Evolutionary conservation across 1,140 invertebrate species (phyloP).

Genomic region (Leptopilina clavipes): DNA sequence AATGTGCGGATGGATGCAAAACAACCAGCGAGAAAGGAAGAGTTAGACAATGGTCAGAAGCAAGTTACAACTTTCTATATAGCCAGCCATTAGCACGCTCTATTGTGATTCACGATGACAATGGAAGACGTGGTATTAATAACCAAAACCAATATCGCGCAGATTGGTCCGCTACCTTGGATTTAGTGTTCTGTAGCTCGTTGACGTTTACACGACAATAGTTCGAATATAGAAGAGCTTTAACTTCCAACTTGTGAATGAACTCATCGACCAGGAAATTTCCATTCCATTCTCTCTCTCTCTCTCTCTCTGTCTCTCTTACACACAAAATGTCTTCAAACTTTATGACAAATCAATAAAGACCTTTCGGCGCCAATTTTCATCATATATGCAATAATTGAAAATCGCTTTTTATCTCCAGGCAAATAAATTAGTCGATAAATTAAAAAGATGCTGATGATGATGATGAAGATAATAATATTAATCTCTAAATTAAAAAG

Average conservation of each 20-base stretch:
- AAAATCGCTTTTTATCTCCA: too few relatives aligned
- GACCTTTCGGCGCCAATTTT: too few relatives aligned
- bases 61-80: conserved; percentile 38
- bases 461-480: too few relatives aligned
- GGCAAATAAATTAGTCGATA: too few relatives aligned
- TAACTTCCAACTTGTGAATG: conserved; percentile 15
- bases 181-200: conserved; percentile 47
- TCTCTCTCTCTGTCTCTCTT: too few relatives aligned
- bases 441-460: too few relatives aligned
- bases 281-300: neutral
- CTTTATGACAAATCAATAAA: conserved; percentile 4
- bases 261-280: conserved; percentile 7
- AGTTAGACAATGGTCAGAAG: conserved; percentile 36
- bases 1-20: neutral
- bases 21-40: conserved; percentile 23
- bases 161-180: conserved; percentile 46
- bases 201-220: conserved; percentile 54
- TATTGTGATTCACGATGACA: conserved; percentile 55
- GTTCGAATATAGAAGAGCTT: conserved; percentile 31
- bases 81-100: conserved; percentile 54
- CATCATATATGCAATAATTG: too few relatives aligned
- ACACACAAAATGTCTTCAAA: neutral
- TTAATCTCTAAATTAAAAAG: too few relatives aligned
- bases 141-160: conserved; percentile 63
- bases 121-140: conserved; percentile 58